Percentiles rank a stretch among this genome's conserved stretches.
phyloP scores from a whole-genome alignment of 2,888 invertebrate species.

The Bimastos eiseni region DNA sequence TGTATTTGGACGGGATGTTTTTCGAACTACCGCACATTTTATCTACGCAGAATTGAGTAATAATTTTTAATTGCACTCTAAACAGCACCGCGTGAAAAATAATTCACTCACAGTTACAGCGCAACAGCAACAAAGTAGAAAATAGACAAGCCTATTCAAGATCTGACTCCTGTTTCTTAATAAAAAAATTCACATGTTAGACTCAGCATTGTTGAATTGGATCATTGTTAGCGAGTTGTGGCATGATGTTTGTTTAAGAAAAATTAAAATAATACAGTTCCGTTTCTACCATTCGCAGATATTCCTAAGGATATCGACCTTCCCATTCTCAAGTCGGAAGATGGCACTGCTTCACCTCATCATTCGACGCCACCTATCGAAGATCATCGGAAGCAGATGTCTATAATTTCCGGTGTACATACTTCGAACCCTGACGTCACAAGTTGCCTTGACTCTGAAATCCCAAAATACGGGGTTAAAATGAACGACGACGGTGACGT shows the following conservation, averaged over 20 bases:
- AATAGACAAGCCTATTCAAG: not conserved
- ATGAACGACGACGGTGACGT: slow-evolving; percentile 85
- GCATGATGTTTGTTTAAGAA: not conserved
- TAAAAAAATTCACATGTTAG: no score
- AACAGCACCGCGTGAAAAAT: not conserved
- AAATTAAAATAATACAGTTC: no score
- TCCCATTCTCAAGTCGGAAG: slow-evolving; percentile 81
- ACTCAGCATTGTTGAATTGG: not conserved
- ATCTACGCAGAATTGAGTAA: not conserved
- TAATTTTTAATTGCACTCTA: not conserved
- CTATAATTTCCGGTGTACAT: slow-evolving; percentile 87
- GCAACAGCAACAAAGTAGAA: not conserved
- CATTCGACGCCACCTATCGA: not conserved
- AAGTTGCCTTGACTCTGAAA: slow-evolving; percentile 76
- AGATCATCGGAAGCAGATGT: slow-evolving; percentile 66
- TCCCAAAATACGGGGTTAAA: slow-evolving; percentile 90
- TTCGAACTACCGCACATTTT: not conserved
- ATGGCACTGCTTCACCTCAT: slow-evolving; percentile 45
- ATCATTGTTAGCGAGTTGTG: not conserved
- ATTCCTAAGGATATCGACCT: slow-evolving; percentile 86
- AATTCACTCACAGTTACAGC: not conserved
- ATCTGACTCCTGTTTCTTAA: not conserved
- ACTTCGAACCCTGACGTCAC: slow-evolving; percentile 73
- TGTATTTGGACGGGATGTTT: not conserved
- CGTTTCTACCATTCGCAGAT: slow-evolving; percentile 39